These are phyloP conservation scores for Agrochola macilenta DNA, from an alignment of 2,888 invertebrate species.

Conservation along the genomic window DNA sequence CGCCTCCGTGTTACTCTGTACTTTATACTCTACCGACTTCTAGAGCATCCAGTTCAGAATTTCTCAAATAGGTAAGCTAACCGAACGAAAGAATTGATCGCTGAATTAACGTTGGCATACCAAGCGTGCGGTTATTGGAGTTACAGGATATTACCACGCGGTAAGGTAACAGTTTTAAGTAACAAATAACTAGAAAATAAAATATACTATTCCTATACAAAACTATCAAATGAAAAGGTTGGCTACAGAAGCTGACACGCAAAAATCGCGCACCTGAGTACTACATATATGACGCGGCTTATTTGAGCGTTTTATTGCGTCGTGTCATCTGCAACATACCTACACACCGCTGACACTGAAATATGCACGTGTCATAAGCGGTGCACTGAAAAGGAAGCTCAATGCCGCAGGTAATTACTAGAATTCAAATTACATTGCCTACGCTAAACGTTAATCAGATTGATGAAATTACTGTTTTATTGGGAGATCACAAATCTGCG, in stretches of 20 bases:
- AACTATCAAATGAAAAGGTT: background rate
- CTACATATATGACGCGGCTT: background rate
- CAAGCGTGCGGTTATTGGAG: too few species aligned
- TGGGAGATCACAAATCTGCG: background rate
- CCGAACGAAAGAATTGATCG: background rate
- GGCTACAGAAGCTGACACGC: slow-evolving; percentile 1
- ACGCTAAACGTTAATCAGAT: background rate
- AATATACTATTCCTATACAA: slow-evolving; percentile 4
- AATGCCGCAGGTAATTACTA: background rate
- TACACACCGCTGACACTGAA: background rate
- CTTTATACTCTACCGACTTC: background rate
- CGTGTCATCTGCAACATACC: background rate
- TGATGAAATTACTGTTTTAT: background rate
- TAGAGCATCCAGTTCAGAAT: background rate
- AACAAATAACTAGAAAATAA: background rate
- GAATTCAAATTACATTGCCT: background rate
- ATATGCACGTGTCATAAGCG: background rate
- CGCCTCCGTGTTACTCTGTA: too few species aligned
- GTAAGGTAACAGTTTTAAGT: background rate
- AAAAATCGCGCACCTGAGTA: background rate
- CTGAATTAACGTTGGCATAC: background rate
- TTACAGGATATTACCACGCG: background rate
- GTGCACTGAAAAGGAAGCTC: background rate
- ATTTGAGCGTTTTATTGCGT: background rate
- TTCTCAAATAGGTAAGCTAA: too few species aligned